Conservation (phyloP, 2,113 vertebrate genomes). For the Anhinga rufa region DNA sequence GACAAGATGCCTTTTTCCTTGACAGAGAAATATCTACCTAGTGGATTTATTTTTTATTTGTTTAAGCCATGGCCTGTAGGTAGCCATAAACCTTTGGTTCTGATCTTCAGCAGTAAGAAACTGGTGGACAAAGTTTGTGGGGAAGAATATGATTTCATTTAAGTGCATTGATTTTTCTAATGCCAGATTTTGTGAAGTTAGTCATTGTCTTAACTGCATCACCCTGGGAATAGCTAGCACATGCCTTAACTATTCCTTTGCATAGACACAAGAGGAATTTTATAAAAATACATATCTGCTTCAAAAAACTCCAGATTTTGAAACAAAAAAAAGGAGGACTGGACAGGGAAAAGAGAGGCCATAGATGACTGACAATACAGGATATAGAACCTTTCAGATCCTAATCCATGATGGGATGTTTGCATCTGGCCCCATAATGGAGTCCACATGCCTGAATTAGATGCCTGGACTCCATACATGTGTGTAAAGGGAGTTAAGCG, state of each 20-base stretch:
- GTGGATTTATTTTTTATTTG: background rate
- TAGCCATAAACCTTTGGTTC: background rate
- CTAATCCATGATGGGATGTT: background rate
- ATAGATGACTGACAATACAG: background rate
- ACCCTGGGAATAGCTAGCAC: background rate
- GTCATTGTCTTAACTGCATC: background rate
- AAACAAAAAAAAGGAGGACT: background rate
- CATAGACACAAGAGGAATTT: background rate
- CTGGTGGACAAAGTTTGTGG: background rate
- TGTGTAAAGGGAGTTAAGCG: background rate
- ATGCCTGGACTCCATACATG: background rate
- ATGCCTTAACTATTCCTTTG: background rate
- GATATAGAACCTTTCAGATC: background rate
- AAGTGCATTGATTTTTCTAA: background rate
- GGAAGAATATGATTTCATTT: background rate
- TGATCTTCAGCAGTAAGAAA: background rate
- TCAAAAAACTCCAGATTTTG: background rate
- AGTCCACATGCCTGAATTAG: background rate
- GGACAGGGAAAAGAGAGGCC: background rate
- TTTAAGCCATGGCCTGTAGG: background rate
- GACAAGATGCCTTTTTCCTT: background rate
- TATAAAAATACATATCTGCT: background rate
- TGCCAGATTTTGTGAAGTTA: background rate
- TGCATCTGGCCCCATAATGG: slow-evolving; percentile 17
- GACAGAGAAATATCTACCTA: background rate